Conservation (phyloP, 2,797 vertebrate genomes). For the Halcyon leucocephala region DNA sequence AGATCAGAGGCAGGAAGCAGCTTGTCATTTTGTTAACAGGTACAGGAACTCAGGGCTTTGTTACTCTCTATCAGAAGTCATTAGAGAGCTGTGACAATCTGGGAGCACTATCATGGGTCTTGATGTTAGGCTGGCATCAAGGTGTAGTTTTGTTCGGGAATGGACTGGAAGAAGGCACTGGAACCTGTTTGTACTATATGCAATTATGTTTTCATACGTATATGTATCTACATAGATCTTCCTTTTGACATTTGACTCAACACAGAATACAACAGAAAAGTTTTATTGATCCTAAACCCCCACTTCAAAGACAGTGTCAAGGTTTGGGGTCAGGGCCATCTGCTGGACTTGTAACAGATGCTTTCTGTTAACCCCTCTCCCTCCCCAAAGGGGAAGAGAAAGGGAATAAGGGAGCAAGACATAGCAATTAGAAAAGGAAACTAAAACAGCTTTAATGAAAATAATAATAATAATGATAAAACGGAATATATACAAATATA, state of each 20-base stretch:
- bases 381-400: too few relatives aligned
- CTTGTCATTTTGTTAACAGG: constrained; percentile 41
- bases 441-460: too few relatives aligned
- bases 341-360: too few relatives aligned
- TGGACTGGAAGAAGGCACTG: background rate
- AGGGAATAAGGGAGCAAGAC: too few relatives aligned
- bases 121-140: background rate
- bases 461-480: too few relatives aligned
- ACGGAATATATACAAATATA: too few relatives aligned
- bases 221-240: background rate
- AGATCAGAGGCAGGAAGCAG: constrained; percentile 55
- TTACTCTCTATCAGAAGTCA: constrained; percentile 4
- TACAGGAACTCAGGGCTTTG: constrained; percentile 37
- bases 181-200: background rate
- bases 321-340: too few relatives aligned
- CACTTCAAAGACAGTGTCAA: background rate
- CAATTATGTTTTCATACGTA: background rate
- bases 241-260: background rate
- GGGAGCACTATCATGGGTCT: background rate
- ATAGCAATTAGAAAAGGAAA: too few relatives aligned
- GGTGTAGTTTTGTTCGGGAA: background rate
- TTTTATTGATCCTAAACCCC: background rate
- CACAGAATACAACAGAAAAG: background rate
- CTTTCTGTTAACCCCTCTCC: too few relatives aligned
- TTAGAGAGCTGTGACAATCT: constrained; percentile 37